A percentile compares a stretch with the other conserved stretches of the same genome.
phyloP scores from a whole-genome alignment of 2,797 vertebrate genomes.

The Rhincodon typus region DNA sequence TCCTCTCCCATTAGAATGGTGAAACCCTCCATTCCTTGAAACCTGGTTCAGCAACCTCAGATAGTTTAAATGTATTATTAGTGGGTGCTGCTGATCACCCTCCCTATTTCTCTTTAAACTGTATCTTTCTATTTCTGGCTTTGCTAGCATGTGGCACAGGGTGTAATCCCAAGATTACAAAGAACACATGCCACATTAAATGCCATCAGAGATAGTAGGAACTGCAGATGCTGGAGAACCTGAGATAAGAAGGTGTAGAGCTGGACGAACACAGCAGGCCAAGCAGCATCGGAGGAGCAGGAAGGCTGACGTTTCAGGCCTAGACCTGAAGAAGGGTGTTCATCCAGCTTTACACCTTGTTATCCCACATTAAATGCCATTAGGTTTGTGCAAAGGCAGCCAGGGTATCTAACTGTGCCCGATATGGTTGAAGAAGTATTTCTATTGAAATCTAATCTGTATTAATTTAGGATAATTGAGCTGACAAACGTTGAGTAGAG shows the following conservation, averaged over 20 bases:
- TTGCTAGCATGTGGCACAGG: background rate
- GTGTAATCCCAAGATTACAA: background rate
- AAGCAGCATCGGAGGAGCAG: no score
- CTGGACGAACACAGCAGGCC: no score
- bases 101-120: no score
- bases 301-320: no score
- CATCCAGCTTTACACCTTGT: no score
- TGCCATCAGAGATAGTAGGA: no score
- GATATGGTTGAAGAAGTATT: background rate
- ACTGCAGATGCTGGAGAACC: no score
- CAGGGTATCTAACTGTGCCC: background rate
- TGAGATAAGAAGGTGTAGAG: no score
- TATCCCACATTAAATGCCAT: background rate
- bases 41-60: background rate
- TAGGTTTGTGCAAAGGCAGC: background rate
- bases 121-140: no score
- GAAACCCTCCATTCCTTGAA: background rate
- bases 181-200: background rate
- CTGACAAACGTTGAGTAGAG: background rate
- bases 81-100: background rate
- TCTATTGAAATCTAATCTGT: background rate
- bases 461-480: background rate
- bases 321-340: no score
- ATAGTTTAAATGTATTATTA: background rate
- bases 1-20: background rate